Evolutionary conservation across 1,140 invertebrate genomes (phyloP), one percentile per base, ranked within the genome.

Genomic region (Maniola jurtina): DNA sequence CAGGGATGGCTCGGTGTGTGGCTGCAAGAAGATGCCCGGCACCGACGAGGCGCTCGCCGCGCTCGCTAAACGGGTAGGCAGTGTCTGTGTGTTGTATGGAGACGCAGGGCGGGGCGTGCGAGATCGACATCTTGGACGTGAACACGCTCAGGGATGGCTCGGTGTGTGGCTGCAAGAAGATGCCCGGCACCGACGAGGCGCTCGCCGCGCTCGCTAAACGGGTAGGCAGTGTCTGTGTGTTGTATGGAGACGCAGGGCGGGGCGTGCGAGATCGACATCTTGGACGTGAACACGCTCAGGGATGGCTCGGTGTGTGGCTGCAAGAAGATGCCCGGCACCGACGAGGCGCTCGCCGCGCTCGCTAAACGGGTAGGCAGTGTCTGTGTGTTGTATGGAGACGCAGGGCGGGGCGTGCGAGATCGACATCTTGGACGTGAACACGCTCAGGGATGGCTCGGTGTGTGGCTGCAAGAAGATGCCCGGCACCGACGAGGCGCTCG

Each of bases 121-220:
- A 61, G 16, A 33, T 85, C 33, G 61, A 66, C 0, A 67, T 83
- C 0, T 63, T 77, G 38, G 83, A 84, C 33, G 36, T 64, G 2
- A 68, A 54, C 15, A 36, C 59, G 40, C 11, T 84, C 9, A 7
- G 8, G 2, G 54, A 10, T 1, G 81, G 75, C 10, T 61, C 38
- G 0, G 6, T 84, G 5, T 65, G 62, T 5, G 79, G 62, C 0
- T 73, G 70, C 62, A 35, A 42, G 13, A 15, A 16, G 8, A 34
- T 36, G 0, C 52, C 55, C 11, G 54, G 33, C 1, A 16, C 38
- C 9, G 38, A 47, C 0, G 5, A 16, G n/a, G 34, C 38, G 6
- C 45, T 75, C 11, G 52, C 59, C 1, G 45, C 61, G 0, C 63
- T 81, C 15, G 64, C 69, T 0, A 42, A 70, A 5, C 57, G 71